Conservation (phyloP, 1,140 invertebrate species). For the Cepaea nemoralis region DNA sequence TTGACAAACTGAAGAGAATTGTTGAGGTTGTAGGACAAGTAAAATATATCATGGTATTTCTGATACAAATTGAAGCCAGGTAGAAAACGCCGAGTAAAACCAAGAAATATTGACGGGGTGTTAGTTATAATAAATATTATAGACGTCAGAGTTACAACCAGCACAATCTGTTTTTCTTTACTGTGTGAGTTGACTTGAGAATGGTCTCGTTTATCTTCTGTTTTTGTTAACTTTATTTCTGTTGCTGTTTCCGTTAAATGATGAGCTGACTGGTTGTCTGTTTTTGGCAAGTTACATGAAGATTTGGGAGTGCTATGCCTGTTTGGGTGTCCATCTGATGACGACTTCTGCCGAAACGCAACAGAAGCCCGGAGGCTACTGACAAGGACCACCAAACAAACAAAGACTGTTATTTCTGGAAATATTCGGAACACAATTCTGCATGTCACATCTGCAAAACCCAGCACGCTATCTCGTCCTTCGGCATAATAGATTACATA, state of each 20-base stretch:
- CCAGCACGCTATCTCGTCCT: not conserved
- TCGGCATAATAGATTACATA: not conserved
- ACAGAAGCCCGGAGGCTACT: not conserved
- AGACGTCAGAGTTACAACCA: not conserved
- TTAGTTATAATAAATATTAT: not conserved
- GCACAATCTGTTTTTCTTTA: not conserved
- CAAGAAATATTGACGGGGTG: not conserved
- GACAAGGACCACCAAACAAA: not conserved
- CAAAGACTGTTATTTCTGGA: not conserved
- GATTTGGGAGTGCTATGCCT: not conserved
- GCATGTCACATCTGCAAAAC: not conserved
- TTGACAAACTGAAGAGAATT: not conserved
- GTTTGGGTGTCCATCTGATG: not conserved
- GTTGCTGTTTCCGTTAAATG: not conserved
- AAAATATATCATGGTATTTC: not conserved
- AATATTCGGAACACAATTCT: not conserved
- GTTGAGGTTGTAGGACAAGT: not conserved
- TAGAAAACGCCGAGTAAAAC: not conserved
- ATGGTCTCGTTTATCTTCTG: not conserved
- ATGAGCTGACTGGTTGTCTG: not conserved
- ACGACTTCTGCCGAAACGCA: not conserved
- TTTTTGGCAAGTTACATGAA: not conserved
- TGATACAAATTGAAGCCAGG: not conserved
- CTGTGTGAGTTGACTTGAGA: not conserved
- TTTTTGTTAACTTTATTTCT: not conserved